phyloP scores from a whole-genome alignment of 2,888 invertebrate genomes.

The Exephanes ischioxanthus region DNA sequence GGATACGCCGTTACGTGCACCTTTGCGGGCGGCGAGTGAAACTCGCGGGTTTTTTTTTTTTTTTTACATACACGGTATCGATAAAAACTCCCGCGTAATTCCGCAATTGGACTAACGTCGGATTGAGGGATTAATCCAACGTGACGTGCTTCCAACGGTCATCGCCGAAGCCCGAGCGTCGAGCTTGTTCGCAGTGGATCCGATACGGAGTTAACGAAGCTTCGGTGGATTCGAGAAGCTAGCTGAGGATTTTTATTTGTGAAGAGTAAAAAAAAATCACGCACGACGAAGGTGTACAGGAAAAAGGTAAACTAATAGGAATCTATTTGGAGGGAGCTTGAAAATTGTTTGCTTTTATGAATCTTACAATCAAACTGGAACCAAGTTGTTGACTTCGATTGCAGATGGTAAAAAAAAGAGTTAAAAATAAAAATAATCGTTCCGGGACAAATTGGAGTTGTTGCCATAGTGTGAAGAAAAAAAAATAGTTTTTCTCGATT shows the following conservation, averaged over 20 bases:
- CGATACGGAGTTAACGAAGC: background rate
- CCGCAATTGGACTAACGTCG: slow-evolving; percentile 44
- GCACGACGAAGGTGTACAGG: background rate
- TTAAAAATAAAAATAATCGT: too few species aligned
- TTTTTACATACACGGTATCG: background rate
- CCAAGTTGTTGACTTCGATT: too few species aligned
- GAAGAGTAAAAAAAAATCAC: background rate
- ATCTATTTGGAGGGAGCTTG: background rate
- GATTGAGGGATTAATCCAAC: slow-evolving; percentile 37
- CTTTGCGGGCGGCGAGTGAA: background rate
- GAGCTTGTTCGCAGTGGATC: slow-evolving; percentile 8
- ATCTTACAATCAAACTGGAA: too few species aligned
- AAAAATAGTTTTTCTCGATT: background rate
- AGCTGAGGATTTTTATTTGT: background rate
- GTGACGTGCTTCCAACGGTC: slow-evolving; percentile 17
- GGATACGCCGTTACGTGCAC: background rate
- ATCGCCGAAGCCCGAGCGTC: slow-evolving; percentile 12
- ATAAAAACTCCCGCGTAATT: slow-evolving; percentile 36
- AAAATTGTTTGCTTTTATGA: too few species aligned
- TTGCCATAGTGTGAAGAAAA: background rate
- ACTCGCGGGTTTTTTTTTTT: background rate
- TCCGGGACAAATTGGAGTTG: too few species aligned
- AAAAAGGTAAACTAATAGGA: background rate
- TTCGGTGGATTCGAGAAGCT: slow-evolving; percentile 9
- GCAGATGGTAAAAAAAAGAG: too few species aligned